Conservation (phyloP, 2,113 vertebrate species). For the Cricetomys ansorgei region DNA sequence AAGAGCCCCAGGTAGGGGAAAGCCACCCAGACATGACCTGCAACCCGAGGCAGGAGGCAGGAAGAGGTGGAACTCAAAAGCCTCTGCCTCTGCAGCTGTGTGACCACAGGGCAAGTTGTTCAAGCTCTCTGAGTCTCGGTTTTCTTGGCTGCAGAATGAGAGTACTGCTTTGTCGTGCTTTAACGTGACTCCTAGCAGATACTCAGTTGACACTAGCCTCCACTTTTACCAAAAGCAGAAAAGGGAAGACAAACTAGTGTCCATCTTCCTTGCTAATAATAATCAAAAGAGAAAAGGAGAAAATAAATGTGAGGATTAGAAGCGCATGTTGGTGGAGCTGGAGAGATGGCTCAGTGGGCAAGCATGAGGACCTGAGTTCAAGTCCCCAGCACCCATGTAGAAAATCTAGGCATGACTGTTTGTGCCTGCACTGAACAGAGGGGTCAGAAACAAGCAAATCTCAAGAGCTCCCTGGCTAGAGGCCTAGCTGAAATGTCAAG, state of each 20-base stretch:
- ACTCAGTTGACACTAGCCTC: neutral
- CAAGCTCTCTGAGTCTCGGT: neutral
- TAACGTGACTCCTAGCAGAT: neutral
- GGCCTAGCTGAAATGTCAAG: neutral
- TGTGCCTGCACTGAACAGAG: neutral
- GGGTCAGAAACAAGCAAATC: neutral
- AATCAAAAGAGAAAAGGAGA: neutral
- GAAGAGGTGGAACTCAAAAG: neutral
- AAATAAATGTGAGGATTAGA: neutral
- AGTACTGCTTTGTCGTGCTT: neutral
- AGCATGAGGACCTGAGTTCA: neutral
- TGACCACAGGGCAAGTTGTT: conserved; percentile 5
- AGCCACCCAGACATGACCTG: neutral
- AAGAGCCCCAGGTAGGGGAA: neutral
- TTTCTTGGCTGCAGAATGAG: neutral
- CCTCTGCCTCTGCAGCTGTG: neutral
- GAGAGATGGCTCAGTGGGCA: neutral
- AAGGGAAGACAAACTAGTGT: neutral
- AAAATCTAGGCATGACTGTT: neutral
- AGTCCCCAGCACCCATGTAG: neutral
- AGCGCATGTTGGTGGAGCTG: neutral
- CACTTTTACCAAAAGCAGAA: neutral
- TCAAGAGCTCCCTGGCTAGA: neutral
- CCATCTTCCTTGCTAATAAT: neutral
- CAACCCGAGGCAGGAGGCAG: neutral